Conservation (phyloP, 2,888 invertebrate species). For the Furcula furcula region DNA sequence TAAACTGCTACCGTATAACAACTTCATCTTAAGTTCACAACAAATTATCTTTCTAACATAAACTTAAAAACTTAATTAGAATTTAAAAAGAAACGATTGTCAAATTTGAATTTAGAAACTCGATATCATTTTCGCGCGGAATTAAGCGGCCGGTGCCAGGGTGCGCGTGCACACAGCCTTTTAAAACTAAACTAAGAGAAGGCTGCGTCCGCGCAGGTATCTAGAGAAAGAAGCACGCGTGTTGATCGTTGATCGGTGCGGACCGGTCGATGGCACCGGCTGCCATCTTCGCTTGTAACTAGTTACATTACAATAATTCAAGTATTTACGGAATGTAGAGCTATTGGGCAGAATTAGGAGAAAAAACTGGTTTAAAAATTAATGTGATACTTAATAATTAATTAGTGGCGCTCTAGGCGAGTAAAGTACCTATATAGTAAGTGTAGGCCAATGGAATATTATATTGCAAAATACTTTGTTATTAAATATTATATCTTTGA, state of each 20-base stretch:
- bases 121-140: constrained; percentile 67
- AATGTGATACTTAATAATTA: too few relatives aligned
- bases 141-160: constrained; percentile 41
- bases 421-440: too few relatives aligned
- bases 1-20: constrained; percentile 55
- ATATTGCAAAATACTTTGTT: too few relatives aligned
- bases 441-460: too few relatives aligned
- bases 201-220: constrained; percentile 50
- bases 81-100: constrained; percentile 9
- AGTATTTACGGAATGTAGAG: constrained; percentile 10
- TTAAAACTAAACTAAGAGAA: constrained; percentile 56
- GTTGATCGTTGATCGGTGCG: constrained; percentile 22
- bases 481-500: too few relatives aligned
- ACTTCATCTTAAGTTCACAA: constrained; percentile 49
- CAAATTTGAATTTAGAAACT: constrained; percentile 48
- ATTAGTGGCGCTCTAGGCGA: too few relatives aligned
- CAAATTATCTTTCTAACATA: constrained; percentile 4
- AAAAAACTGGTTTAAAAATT: too few relatives aligned
- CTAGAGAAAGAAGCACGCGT: constrained; percentile 46
- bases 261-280: constrained; percentile 54
- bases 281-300: constrained; percentile 34
- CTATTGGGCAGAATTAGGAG: neutral
- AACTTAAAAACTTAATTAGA: constrained; percentile 11
- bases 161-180: constrained; percentile 64
- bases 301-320: constrained; percentile 15